A percentile compares a stretch with the other conserved stretches of the same genome.
phyloP scores from a whole-genome alignment of 2,113 vertebrate species.

The Urocitellus parryii region DNA sequence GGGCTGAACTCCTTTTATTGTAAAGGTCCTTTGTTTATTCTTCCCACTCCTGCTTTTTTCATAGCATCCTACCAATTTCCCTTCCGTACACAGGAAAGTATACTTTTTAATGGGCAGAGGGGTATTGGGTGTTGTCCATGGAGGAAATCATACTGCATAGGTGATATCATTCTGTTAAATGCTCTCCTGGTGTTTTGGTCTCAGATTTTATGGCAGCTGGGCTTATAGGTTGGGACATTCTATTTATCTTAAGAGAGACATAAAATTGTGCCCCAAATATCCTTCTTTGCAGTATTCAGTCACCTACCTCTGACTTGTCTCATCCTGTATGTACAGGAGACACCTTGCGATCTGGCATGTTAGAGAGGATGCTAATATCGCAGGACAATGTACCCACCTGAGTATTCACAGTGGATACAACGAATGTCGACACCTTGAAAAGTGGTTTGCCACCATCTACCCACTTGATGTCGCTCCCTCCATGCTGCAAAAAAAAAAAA shows the following conservation, averaged over 20 bases:
- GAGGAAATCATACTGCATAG: not conserved
- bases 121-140: not conserved
- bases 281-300: not conserved
- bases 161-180: not conserved
- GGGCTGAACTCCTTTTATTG: not conserved
- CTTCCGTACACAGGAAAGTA: not conserved
- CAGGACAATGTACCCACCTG: constrained; percentile 89
- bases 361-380: not conserved
- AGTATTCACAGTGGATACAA: constrained; percentile 97
- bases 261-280: not conserved
- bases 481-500: constrained; percentile 80
- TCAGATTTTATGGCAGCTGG: not conserved
- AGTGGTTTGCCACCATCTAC: constrained; percentile 96
- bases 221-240: not conserved
- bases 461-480: constrained; percentile 95
- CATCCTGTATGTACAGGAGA: not conserved
- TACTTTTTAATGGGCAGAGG: not conserved
- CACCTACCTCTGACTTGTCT: not conserved
- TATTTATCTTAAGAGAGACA: not conserved
- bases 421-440: constrained; percentile 94
- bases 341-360: not conserved
- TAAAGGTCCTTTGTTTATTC: not conserved
- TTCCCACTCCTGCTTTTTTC: not conserved
- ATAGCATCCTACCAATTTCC: not conserved
- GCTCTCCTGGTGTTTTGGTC: not conserved